Base-by-base conservation (phyloP, 2,113 vertebrate species). In the Ascaphus truei region DNA sequence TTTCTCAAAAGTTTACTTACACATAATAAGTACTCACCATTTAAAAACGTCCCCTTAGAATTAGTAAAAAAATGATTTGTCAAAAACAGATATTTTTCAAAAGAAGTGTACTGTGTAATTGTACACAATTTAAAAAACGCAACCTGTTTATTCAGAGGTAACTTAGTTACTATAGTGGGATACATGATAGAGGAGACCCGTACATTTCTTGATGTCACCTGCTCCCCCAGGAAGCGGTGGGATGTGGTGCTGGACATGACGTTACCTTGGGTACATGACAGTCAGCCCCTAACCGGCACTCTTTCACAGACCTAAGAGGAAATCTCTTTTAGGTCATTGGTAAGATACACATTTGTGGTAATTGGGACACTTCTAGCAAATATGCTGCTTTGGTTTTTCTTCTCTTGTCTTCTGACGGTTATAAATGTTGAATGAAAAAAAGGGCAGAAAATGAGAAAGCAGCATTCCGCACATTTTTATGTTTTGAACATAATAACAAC, bases 201-300 rank as follows among this genome's bases (percentile, higher is more conserved):
- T 93, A 76, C 74, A 77, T 75, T 85, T 86, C 89, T 90, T 88
- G 88, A 88, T 86, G 80, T 81, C 77, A 79, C 72, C 74, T 74
- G 71, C 77, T 57, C 89, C n/a, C 88, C 93, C 95, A 96, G 95
- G 91, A 98, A 96, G 95, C 79, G 90, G 95, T 99, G 96, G 94
- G 96, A 96, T 83, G 85, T 93, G 90, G 93, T 92, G 89, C 89
- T 93, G 91, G 94, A 95, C 91, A 88, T 93, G 96, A 90, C 94
- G 94, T 98, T 98, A 89, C 96, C 96, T 99, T 98, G 96, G 92
- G 93, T 99, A 95, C 96, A 98, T 99, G 96, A 98, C 92, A 96
- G 93, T 93, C 96, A 95, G 93, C 95, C 93, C 96, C 94, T 85
- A 95, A 95, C 94, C 96, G 94, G 92, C 83, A 93, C 86, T 91